These are phyloP conservation scores for Coracias cyanogaster DNA, from an alignment of 2,797 vertebrate genomes.

Conservation along the genomic window DNA sequence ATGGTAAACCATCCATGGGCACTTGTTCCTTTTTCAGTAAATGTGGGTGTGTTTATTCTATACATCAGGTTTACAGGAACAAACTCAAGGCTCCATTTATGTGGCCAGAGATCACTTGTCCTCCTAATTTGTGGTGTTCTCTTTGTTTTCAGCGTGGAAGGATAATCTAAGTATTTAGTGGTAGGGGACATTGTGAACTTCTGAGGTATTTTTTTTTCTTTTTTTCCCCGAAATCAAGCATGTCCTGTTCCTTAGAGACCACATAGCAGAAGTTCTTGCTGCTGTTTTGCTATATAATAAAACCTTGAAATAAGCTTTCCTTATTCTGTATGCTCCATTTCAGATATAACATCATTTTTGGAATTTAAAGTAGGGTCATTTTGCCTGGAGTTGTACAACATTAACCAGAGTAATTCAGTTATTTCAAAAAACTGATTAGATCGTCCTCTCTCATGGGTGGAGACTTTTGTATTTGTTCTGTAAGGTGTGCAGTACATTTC, in stretches of 20 bases:
- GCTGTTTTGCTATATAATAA: background rate
- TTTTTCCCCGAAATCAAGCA: background rate
- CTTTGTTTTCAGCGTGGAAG: background rate
- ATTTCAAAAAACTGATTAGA: conserved; percentile 65
- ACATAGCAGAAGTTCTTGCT: conserved; percentile 13
- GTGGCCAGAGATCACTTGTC: background rate
- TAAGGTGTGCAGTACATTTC: conserved; percentile 46
- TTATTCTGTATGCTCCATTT: conserved; percentile 39
- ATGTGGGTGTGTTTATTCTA: background rate
- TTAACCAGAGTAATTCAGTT: conserved; percentile 59
- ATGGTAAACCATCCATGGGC: background rate
- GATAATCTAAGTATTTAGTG: background rate
- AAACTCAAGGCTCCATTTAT: background rate
- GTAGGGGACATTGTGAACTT: background rate
- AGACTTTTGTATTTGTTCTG: conserved; percentile 53
- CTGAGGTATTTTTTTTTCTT: background rate
- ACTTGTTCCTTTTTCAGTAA: background rate
- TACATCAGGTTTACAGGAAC: background rate
- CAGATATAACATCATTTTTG: conserved; percentile 56
- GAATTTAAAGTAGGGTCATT: conserved; percentile 63
- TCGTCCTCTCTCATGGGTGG: conserved; percentile 62
- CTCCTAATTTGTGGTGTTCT: background rate
- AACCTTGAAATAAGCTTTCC: conserved; percentile 13
- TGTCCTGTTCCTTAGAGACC: background rate
- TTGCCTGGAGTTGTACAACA: conserved; percentile 64